A percentile compares a stretch with the other conserved stretches of the same genome.
Conservation (phyloP, 2,797 vertebrate species). For the Eupleurogrammus muticus region DNA sequence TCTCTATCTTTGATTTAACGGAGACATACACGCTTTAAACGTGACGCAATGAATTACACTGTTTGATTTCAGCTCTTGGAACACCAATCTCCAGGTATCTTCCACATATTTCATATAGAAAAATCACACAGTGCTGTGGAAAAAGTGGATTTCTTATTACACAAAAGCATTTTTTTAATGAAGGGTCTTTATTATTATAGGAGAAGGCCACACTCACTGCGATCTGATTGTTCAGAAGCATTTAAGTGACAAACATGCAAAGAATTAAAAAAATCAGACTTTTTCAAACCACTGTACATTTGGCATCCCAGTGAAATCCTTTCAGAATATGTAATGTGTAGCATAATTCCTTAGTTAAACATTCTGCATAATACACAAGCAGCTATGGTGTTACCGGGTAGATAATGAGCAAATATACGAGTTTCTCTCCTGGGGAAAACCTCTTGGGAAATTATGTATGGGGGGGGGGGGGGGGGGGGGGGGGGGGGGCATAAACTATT, state of each 20-base stretch:
- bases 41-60: neutral
- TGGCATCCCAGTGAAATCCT: neutral
- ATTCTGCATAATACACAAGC: neutral
- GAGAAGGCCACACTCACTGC: too few species aligned
- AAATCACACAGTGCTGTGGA: too few species aligned
- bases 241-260: too few species aligned
- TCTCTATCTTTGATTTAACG: neutral
- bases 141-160: too few species aligned
- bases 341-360: neutral
- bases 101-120: neutral
- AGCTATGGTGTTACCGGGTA: neutral
- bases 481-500: neutral
- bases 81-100: neutral
- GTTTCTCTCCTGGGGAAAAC: constrained; percentile 2
- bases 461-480: too few species aligned
- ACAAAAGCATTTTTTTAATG: too few species aligned
- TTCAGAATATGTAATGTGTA: neutral
- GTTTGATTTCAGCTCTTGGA: neutral
- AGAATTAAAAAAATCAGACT: too few species aligned
- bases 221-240: too few species aligned
- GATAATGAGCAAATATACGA: constrained; percentile 7
- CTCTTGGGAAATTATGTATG: neutral
- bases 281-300: too few species aligned
- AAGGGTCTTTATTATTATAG: too few species aligned
- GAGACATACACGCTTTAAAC: neutral